Base-by-base conservation (phyloP, 2,888 invertebrate species). In the Rhopalosiphum nymphaeae region DNA sequence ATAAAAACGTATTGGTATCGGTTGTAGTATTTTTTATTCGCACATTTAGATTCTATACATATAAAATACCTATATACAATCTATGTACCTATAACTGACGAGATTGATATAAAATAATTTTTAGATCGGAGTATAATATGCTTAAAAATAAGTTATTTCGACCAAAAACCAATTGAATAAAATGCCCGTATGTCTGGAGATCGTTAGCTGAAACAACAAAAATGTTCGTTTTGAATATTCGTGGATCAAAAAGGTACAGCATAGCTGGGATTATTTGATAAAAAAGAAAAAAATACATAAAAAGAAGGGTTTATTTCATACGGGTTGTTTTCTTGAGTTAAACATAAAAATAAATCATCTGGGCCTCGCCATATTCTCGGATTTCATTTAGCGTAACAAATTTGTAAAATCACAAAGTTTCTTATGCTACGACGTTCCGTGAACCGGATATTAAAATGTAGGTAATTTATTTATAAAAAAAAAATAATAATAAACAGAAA, bases 261-360 rank as follows among this genome's bases (percentile, higher is more conserved):
- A 11, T 78, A 78, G 21, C 36, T 5, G 13, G 53, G 57, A 93
- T 93, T 89, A 89, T 93, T 89, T 85, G 89, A 90, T 89, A 90
- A 49, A 90, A 89, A 93, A n/a, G 42, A 84, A 57, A 29, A n/a
- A 92, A 92, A 87, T 78, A 85, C 42, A 92, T 46, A 92, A 91
- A 86, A n/a, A 46, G 67, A 67, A 57, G n/a, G 53, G 61, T 91
- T 90, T 91, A 61, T 91, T 61, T 53, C 42, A 94, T 94, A 94
- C 90, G 94, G 94, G 94, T 91, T 90, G 94, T 91, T 94, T 86
- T 91, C 86, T 90, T 29, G 16, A 93, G 89, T 93, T 93, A 94
- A 94, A 94, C 94, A 94, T 91, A 67, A 90, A 94, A 94, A 94
- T 91, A 86, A 91, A 94, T 91, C 91, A 84, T 94, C 91, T 91